Evolutionary conservation across 2,888 invertebrate genomes (phyloP), one percentile per base, ranked within the genome.

Genomic region (Chrysopilus asiliformis): DNA sequence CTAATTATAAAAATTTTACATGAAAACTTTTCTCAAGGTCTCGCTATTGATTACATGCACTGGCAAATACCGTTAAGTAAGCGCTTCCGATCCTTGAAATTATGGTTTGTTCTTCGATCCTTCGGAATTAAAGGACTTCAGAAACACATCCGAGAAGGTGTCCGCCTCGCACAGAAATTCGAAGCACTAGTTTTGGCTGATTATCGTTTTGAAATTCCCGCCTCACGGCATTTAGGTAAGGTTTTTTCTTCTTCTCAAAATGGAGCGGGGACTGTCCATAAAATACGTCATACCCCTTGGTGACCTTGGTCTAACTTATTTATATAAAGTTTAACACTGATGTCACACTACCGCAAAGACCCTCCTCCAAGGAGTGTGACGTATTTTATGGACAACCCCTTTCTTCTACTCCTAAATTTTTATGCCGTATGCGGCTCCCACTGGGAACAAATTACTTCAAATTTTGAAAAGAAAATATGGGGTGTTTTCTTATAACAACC

Each of bases 11-110:
- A 22, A 22, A 8, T 22, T 22, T 9, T 22, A n/a, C n/a, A n/a
- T n/a, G n/a, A n/a, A n/a, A n/a, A 30, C 15, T 3, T 49, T 39
- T 42, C 68, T 67, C 10, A 63, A 84, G 85, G 86, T 40, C 81
- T 89, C 49, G 91, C 93, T 4, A 90, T 94, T 44, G 93, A 94
- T 60, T 94, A 86, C 49, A 94, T 93, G 91, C 94, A 95, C 55
- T 95, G 95, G 95, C 95, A 95, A 65, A 91, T 95, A 36, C 90
- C 93, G 0, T 58, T 97, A 34, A 94, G 94, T 51, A 87, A 87
- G 53, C 72, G 90, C 44, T 97, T 97, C 58, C 72, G 95, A 20
- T 79, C 95, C 0, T 58, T 97, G 22, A 95, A 97, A 58, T 67
- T 95, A 1, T 97, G 95, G 95, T 95, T 95, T 56, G 94, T 95